phyloP scores from a whole-genome alignment of 92 coral and sea anemone genomes.

The Metridium senile region DNA sequence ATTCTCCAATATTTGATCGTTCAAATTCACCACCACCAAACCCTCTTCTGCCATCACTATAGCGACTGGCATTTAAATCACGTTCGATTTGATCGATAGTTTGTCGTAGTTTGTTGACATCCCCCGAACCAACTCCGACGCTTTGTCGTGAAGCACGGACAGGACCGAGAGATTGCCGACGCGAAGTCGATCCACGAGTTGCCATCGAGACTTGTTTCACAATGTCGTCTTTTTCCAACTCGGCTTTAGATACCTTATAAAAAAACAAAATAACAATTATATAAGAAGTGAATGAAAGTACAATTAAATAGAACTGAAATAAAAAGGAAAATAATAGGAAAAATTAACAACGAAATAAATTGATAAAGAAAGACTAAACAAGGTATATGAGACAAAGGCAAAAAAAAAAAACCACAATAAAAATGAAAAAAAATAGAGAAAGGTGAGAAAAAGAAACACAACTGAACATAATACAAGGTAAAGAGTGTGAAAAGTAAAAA shows the following conservation, averaged over 20 bases:
- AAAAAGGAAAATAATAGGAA: too few relatives aligned
- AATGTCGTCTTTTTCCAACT: slow-evolving; percentile 80
- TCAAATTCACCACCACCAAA: slow-evolving; percentile 30
- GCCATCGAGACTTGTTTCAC: slow-evolving; percentile 73
- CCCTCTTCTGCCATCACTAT: slow-evolving; percentile 41
- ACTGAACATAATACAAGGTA: too few relatives aligned
- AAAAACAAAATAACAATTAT: background rate
- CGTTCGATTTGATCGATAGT: slow-evolving; percentile 80
- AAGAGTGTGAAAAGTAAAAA: too few relatives aligned
- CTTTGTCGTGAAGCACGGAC: slow-evolving; percentile 46
- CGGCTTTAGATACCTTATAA: slow-evolving; percentile 72
- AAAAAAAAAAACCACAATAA: too few relatives aligned
- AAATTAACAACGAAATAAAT: too few relatives aligned
- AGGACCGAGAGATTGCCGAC: slow-evolving; percentile 80
- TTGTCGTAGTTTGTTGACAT: slow-evolving; percentile 60
- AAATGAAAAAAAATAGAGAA: too few relatives aligned
- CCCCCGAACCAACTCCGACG: slow-evolving; percentile 59
- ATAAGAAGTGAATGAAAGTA: too few relatives aligned
- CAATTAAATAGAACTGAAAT: too few relatives aligned
- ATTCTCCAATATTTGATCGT: slow-evolving; percentile 49
- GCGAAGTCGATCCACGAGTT: slow-evolving; percentile 59
- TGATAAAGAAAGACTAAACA: too few relatives aligned
- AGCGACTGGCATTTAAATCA: slow-evolving; percentile 50
- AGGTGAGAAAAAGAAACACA: too few relatives aligned
- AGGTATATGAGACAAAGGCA: too few relatives aligned